phyloP scores from a whole-genome alignment of 2,888 invertebrate genomes.

The Dorcus hopei region DNA sequence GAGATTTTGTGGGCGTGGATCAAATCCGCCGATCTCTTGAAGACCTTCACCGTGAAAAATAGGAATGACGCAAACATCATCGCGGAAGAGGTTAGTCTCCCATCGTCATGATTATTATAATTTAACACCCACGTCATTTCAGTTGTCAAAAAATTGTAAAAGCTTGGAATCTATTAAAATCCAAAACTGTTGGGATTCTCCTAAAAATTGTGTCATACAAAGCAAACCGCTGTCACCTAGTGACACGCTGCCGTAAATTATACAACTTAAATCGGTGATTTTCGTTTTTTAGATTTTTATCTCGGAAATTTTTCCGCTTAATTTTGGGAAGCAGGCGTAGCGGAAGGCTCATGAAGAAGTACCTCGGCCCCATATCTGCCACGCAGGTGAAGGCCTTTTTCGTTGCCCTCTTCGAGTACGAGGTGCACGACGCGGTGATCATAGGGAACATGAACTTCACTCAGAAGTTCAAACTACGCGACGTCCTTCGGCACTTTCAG shows the following conservation, averaged over 20 bases:
- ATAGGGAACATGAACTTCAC: slow-evolving; percentile 18
- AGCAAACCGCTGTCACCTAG: slow-evolving; percentile 19
- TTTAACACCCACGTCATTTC: not conserved
- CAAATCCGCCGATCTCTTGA: slow-evolving; percentile 16
- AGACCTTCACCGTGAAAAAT: slow-evolving; percentile 11
- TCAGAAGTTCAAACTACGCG: slow-evolving; percentile 17
- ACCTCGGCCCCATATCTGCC: slow-evolving; percentile 21
- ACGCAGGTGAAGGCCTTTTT: slow-evolving; percentile 22
- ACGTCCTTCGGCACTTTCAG: slow-evolving; percentile 16
- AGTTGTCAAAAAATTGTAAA: slow-evolving; percentile 21
- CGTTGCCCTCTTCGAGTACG: slow-evolving; percentile 14
- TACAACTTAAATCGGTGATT: too few relatives aligned
- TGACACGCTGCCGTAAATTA: slow-evolving; percentile 10
- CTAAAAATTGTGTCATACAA: slow-evolving; percentile 15
- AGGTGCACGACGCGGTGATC: slow-evolving; percentile 21
- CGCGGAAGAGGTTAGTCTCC: slow-evolving; percentile 12
- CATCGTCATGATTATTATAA: not conserved
- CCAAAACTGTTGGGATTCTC: slow-evolving; percentile 22
- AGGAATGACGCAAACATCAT: slow-evolving; percentile 19
- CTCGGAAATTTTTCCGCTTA: slow-evolving; percentile 21
- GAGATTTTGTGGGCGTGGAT: slow-evolving; percentile 17
- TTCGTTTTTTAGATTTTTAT: not conserved
- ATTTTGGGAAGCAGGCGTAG: slow-evolving; percentile 14
- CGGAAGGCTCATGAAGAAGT: slow-evolving; percentile 17
- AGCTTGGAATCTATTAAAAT: slow-evolving; percentile 18